Conservation (phyloP, 2,113 vertebrate species). For the Amphiprion percula region DNA sequence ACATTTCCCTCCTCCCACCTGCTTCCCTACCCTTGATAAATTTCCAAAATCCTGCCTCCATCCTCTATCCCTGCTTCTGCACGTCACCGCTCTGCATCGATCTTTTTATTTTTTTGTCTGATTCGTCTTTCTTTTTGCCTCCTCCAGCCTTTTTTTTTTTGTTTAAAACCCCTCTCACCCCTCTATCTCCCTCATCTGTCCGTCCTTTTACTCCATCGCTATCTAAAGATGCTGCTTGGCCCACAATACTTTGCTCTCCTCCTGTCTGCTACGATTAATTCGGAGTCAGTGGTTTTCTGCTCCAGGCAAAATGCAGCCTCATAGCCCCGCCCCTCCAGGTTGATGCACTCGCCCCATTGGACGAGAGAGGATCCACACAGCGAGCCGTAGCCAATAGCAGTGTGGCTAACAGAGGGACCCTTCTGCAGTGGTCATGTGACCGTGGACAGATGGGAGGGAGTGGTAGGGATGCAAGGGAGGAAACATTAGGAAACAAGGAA, state of each 20-base stretch:
- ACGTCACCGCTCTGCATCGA: neutral
- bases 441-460: slow-evolving; percentile 71
- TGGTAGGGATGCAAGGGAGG: slow-evolving; percentile 41
- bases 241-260: slow-evolving; percentile 76
- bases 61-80: slow-evolving; percentile 1
- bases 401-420: slow-evolving; percentile 35
- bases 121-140: neutral
- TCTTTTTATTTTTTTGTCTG: neutral
- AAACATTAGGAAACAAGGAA: slow-evolving; percentile 6
- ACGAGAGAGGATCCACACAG: slow-evolving; percentile 36
- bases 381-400: slow-evolving; percentile 63
- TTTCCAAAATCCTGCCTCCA: slow-evolving; percentile 28
- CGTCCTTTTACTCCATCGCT: slow-evolving; percentile 31
- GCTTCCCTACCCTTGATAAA: neutral
- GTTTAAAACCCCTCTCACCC: too few species aligned
- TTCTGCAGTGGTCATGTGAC: slow-evolving; percentile 80
- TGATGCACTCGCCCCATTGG: slow-evolving; percentile 54
- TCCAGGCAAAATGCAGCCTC: slow-evolving; percentile 64
- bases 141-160: neutral
- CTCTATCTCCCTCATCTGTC: slow-evolving; percentile 16
- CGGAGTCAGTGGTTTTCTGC: slow-evolving; percentile 74
- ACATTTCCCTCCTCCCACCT: slow-evolving; percentile 14
- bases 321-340: slow-evolving; percentile 40
- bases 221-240: slow-evolving; percentile 49
- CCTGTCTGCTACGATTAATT: slow-evolving; percentile 81